Percentiles rank a stretch among this genome's conserved stretches.
Conservation (phyloP, 2,797 vertebrate species). For the Molossus molossus region DNA sequence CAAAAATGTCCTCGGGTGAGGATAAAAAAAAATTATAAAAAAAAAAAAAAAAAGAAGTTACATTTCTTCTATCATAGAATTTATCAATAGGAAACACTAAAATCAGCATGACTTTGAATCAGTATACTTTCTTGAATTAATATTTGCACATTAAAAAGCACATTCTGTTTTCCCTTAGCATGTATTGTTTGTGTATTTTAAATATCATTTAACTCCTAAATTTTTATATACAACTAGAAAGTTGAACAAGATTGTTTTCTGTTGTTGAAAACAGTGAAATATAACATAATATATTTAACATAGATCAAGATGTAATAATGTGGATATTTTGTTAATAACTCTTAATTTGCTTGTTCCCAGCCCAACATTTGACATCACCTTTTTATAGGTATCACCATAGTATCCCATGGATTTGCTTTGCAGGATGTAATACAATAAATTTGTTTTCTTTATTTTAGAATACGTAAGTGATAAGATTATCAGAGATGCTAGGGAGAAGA, state of each 20-base stretch:
- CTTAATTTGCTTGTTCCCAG: slow-evolving; percentile 12
- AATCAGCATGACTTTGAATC: slow-evolving; percentile 58
- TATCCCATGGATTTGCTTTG: slow-evolving; percentile 6
- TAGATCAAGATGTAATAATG: slow-evolving; percentile 25
- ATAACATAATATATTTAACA: background rate
- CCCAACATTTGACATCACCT: background rate
- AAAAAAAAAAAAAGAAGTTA: too few species aligned
- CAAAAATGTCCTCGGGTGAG: too few species aligned
- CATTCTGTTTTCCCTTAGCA: background rate
- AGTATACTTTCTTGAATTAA: slow-evolving; percentile 15
- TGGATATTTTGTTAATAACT: slow-evolving; percentile 40
- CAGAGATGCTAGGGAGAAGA: background rate
- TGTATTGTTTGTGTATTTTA: slow-evolving; percentile 56
- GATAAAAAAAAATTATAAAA: too few species aligned
- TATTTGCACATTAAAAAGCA: slow-evolving; percentile 50
- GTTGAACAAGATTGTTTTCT: slow-evolving; percentile 5
- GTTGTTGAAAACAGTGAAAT: slow-evolving; percentile 36
- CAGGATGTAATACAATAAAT: slow-evolving; percentile 8
- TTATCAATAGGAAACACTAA: slow-evolving; percentile 34
- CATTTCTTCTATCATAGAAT: slow-evolving; percentile 60
- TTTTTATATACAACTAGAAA: slow-evolving; percentile 11
- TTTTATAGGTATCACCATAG: background rate
- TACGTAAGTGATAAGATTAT: slow-evolving; percentile 40
- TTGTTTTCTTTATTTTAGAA: background rate
- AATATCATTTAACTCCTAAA: slow-evolving; percentile 43